Evolutionary conservation across 2,113 vertebrate species (phyloP).

Genomic region (rabbit (Oryctolagus cuniculus)): mOryCun1.1 NC_091439.1:127539001-127539500

Average conservation of each 20-base stretch:
- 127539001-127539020: no score
- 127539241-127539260: not conserved
- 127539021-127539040: no score
- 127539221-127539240: not conserved
- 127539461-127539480: slow-evolving; percentile 17
- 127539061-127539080: no score
- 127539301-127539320: not conserved
- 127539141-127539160: not conserved
- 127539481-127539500: not conserved
- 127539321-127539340: not conserved
- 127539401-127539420: not conserved
- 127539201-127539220: not conserved
- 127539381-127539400: not conserved
- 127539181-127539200: not conserved
- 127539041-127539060: no score
- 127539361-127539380: not conserved
- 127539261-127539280: not conserved
- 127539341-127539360: no score
- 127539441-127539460: slow-evolving; percentile 28
- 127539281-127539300: not conserved
- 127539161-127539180: not conserved
- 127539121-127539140: not conserved
- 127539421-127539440: not conserved
- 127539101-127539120: not conserved
- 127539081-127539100: not conserved